A percentile compares a stretch with the other conserved stretches of the same genome.
Evolutionary conservation across 2,888 invertebrate species (phyloP).

Genomic region (Zaprionus lineosus): DNA sequence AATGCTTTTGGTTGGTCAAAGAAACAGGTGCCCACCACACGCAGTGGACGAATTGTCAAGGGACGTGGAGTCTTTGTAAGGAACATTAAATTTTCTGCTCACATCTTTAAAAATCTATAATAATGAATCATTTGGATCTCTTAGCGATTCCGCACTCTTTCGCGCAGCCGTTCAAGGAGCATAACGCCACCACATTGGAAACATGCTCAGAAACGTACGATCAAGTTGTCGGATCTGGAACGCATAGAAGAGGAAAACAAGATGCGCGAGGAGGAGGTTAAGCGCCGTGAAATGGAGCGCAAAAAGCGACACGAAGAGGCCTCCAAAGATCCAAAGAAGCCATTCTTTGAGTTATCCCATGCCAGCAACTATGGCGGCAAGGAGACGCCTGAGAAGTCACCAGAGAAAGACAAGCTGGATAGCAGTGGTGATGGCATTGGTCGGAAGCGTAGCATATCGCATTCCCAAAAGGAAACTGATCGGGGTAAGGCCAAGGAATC

Average conservation of each 20-base stretch:
- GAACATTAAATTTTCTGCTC: slow-evolving; percentile 52
- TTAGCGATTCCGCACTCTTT: slow-evolving; percentile 92
- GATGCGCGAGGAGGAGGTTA: slow-evolving; percentile 85
- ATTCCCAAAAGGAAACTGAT: slow-evolving; percentile 47
- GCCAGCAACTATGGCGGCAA: slow-evolving; percentile 81
- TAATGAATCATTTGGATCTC: slow-evolving; percentile 19
- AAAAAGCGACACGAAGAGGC: slow-evolving; percentile 85
- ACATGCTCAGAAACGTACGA: slow-evolving; percentile 92
- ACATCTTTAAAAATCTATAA: neutral
- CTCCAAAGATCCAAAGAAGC: slow-evolving; percentile 82
- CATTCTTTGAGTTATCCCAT: slow-evolving; percentile 83
- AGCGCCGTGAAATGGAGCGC: slow-evolving; percentile 84
- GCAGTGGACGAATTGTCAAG: slow-evolving; percentile 93
- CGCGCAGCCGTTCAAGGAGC: slow-evolving; percentile 91
- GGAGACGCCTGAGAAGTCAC: slow-evolving; percentile 80
- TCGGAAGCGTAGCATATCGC: slow-evolving; percentile 50
- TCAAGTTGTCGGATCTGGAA: slow-evolving; percentile 92
- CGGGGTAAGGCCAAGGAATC: slow-evolving; percentile 42
- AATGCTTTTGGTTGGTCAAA: slow-evolving; percentile 83
- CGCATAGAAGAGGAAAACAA: slow-evolving; percentile 88
- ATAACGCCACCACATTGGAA: slow-evolving; percentile 97
- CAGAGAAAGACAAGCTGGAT: slow-evolving; percentile 32
- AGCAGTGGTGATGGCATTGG: slow-evolving; percentile 62
- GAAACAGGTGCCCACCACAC: slow-evolving; percentile 80
- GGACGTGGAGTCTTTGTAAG: slow-evolving; percentile 96